Evolutionary conservation across 2,888 invertebrate genomes (phyloP).

Genomic region (Trissonchulus latispiculum): DNA sequence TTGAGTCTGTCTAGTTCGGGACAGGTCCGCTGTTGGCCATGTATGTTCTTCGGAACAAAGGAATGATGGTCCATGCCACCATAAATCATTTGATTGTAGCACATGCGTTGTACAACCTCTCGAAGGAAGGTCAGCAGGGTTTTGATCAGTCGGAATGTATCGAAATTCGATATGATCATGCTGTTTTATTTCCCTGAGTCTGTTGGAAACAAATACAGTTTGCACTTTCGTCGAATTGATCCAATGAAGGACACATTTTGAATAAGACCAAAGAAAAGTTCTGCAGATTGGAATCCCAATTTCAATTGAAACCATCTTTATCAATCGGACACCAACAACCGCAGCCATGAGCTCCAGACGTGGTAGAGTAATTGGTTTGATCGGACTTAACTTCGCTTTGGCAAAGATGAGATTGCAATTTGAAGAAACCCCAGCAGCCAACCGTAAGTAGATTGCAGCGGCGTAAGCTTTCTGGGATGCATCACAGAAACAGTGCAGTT

Average conservation of each 20-base stretch:
- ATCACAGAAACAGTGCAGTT: slow-evolving; percentile 29
- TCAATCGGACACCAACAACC: slow-evolving; percentile 19
- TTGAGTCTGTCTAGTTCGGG: not conserved
- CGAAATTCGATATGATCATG: slow-evolving; percentile 27
- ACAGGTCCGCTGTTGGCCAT: not conserved
- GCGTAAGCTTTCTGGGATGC: slow-evolving; percentile 31
- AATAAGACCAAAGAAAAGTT: slow-evolving; percentile 28
- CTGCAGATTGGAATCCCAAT: slow-evolving; percentile 25
- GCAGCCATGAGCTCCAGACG: slow-evolving; percentile 22
- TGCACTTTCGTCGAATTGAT: slow-evolving; percentile 20
- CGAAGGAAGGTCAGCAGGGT: slow-evolving; percentile 36
- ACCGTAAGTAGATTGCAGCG: slow-evolving; percentile 27
- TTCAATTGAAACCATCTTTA: slow-evolving; percentile 24
- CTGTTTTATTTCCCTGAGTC: slow-evolving; percentile 30
- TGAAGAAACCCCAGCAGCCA: not conserved
- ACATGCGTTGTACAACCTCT: slow-evolving; percentile 27
- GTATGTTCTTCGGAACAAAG: slow-evolving; percentile 7
- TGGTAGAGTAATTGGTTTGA: slow-evolving; percentile 29
- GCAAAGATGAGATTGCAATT: slow-evolving; percentile 22
- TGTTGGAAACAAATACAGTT: slow-evolving; percentile 30
- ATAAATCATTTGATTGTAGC: slow-evolving; percentile 24
- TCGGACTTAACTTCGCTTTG: slow-evolving; percentile 30
- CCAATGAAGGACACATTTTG: slow-evolving; percentile 29
- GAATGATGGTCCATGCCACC: slow-evolving; percentile 34
- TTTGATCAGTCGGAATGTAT: slow-evolving; percentile 30